Percentiles rank a stretch among this genome's conserved stretches.
phyloP scores from a whole-genome alignment of 2,888 invertebrate species.

The Lottia gigantea region DNA sequence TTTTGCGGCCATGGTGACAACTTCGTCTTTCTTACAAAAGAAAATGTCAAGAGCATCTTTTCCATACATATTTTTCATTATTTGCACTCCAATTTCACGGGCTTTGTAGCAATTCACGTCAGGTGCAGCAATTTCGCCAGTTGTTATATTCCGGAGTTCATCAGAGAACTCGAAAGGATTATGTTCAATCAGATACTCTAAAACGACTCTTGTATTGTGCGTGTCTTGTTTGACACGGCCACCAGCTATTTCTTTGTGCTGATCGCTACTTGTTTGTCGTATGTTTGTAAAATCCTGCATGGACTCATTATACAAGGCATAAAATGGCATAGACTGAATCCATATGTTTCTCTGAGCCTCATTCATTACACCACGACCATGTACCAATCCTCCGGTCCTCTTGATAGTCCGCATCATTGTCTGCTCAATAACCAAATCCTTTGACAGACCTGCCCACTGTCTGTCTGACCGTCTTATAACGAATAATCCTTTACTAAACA shows the following conservation, averaged over 20 bases:
- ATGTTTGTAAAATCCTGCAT: conserved; percentile 29
- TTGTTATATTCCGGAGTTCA: too few relatives aligned
- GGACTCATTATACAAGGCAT: conserved; percentile 28
- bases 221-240: too few relatives aligned
- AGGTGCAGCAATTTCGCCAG: too few relatives aligned
- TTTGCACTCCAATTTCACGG: too few relatives aligned
- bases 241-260: conserved; percentile 24
- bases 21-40: too few relatives aligned
- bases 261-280: conserved; percentile 25
- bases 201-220: too few relatives aligned
- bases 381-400: conserved; percentile 38
- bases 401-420: conserved; percentile 42
- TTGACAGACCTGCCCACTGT: conserved; percentile 44
- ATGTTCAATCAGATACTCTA: too few relatives aligned
- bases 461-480: conserved; percentile 33
- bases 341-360: conserved; percentile 35
- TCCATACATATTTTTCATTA: too few relatives aligned
- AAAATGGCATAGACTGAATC: conserved; percentile 37
- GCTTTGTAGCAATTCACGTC: too few relatives aligned
- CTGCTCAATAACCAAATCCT: conserved; percentile 46
- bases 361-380: conserved; percentile 34
- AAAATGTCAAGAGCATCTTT: too few relatives aligned
- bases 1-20: too few relatives aligned
- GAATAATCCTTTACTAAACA: conserved; percentile 18
- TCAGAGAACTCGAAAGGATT: too few relatives aligned